Evolutionary conservation across 2,113 vertebrate species (phyloP), one percentile per base, ranked within the genome.

Genomic region (Prochilodus magdalenae): DNA sequence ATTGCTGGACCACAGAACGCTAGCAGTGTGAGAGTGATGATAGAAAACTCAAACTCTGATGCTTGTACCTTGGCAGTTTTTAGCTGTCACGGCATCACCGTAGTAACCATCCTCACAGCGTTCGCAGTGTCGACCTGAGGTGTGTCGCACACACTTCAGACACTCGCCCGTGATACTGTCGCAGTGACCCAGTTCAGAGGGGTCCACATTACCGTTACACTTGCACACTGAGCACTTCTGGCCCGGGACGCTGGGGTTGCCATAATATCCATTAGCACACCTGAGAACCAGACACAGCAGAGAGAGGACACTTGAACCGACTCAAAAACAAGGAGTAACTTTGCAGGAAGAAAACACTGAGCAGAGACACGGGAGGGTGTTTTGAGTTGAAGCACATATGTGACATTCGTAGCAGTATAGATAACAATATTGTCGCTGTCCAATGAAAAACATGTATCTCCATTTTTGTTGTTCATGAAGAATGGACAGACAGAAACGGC

Each of bases 241-340:
- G 5, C 96, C 97, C 1, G 93, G 91, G 0, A 92, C 81, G 0
- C 93, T 88, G 13, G 97, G 97, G 91, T 96, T 94, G 72, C 98
- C 97, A 57, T 96, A 92, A 93, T 95, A 98, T 88, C 97, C 97
- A 27, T 94, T 93, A 73, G 95, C 94, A 84, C 98, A 99, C 93
- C 98, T 99, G 88, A 89, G 24, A 22, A 79, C 40, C 20, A 49
- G 49, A 33, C 14, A 53, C 24, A 18, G 55, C 11, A n/a, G 5
- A 78, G n/a, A 72, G 24, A 44, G 15, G 29, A 59, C 12, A 29
- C 51, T 73, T 59, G 22, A 62, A 33, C 24, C 1, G 69, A 11
- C 24, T 72, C 22, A 33, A 4, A 3, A 55, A 18, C 0, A 12
- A 57, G 57, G 15, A 27, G 6, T 55, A 5, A 3, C 1, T 14